Percentiles rank a stretch among this genome's conserved stretches.
Conservation (phyloP, 2,113 vertebrate species). For the Calyptomena viridis region DNA sequence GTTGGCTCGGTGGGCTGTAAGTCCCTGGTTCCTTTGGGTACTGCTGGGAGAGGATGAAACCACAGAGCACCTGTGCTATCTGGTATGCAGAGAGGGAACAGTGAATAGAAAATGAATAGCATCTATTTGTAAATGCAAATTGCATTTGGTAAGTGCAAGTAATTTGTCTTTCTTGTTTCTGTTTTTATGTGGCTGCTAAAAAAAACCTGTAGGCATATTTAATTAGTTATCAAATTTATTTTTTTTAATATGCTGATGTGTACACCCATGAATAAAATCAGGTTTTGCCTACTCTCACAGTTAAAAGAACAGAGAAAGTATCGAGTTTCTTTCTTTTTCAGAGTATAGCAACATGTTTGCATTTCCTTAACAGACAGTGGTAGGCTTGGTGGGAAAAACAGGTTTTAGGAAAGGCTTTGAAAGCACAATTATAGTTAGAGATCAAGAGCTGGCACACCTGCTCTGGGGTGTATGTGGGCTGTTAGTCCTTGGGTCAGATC, state of each 20-base stretch:
- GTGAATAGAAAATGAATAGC: neutral
- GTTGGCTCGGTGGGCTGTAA: rapidly evolving
- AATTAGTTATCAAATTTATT: neutral
- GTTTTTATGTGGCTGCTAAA: neutral
- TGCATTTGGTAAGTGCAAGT: neutral
- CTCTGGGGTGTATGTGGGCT: neutral
- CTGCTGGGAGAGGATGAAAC: neutral
- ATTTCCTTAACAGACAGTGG: neutral
- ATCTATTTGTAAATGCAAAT: neutral
- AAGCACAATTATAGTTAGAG: neutral
- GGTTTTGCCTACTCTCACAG: neutral
- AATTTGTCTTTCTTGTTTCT: neutral
- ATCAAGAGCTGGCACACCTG: neutral
- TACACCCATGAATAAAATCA: neutral
- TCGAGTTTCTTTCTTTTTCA: neutral
- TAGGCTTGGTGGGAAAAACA: neutral
- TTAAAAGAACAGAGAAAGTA: neutral
- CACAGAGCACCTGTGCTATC: neutral
- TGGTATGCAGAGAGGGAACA: neutral
- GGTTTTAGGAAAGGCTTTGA: neutral
- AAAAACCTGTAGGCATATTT: neutral
- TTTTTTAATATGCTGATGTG: neutral
- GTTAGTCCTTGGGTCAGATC: neutral
- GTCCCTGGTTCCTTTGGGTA: neutral
- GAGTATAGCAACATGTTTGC: neutral